phyloP scores from a whole-genome alignment of 2,888 invertebrate genomes.

The Lucinisca nassula region DNA sequence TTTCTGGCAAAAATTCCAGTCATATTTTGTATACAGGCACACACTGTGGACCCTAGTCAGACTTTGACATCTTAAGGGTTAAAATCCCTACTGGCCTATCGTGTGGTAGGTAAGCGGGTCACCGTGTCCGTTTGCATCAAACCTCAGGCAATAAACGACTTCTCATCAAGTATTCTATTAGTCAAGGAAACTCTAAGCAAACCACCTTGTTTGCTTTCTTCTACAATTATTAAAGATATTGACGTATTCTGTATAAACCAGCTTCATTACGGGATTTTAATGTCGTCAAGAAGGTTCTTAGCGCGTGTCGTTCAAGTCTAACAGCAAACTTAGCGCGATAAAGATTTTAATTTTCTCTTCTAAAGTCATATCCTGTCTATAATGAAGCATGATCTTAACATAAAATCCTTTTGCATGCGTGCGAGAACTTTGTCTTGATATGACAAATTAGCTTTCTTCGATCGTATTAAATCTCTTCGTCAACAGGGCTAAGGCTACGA shows the following conservation, averaged over 20 bases:
- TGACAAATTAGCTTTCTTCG: conserved; percentile 46
- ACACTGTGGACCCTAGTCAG: no score
- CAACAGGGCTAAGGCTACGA: background rate
- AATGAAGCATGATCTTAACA: conserved; percentile 6
- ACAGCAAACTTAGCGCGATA: conserved; percentile 60
- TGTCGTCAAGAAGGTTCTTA: conserved; percentile 39
- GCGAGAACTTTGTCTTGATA: conserved; percentile 29
- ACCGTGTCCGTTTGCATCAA: no score
- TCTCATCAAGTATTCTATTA: conserved; percentile 44
- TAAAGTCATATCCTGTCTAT: conserved; percentile 5
- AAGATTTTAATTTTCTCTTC: conserved; percentile 70
- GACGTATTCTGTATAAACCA: conserved; percentile 53
- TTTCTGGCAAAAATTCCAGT: no score
- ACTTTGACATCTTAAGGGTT: no score
- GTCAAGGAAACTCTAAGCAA: conserved; percentile 58
- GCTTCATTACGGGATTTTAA: conserved; percentile 58
- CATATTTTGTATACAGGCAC: no score
- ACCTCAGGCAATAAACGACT: background rate
- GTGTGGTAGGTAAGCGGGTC: no score
- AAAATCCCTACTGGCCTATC: no score
- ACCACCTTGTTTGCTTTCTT: conserved; percentile 64
- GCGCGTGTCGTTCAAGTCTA: conserved; percentile 63
- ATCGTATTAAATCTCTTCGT: conserved; percentile 31
- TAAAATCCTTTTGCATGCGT: conserved; percentile 6
- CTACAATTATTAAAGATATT: conserved; percentile 67